Base-by-base conservation (phyloP, 2,888 invertebrate species). In the Allophyes oxyacanthae region DNA sequence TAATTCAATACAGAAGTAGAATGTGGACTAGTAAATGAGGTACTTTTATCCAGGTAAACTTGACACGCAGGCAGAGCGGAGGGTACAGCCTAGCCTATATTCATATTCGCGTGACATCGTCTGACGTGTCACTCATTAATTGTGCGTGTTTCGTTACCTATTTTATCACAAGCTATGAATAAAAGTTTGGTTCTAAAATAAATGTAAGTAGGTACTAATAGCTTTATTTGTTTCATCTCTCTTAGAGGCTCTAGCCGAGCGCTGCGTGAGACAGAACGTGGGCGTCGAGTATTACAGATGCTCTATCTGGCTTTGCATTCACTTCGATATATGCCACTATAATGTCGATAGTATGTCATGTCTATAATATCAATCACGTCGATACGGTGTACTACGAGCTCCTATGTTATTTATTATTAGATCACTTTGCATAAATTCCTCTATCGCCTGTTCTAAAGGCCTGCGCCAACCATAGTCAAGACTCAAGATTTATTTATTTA, bases 61-160 rank as follows among this genome's bases (percentile, higher is more conserved):
- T 20, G 4, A 20, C 20, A 20, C 20, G 20, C 4, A 4, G 20
- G 4, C 4, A 20, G 20, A 20, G 20, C 20, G 2, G 20, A 20
- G 4, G 20, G 20, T 4, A 20, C 20, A 20, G 20, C 20, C 2
- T 20, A 20, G 20, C n/a, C n/a, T n/a, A n/a, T n/a, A n/a, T 20
- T 20, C 20, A 20, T 4, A 20, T 20, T 20, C 20, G 20, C 67
- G 69, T 70, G 65, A 37, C 40, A 41, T 67, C 25, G 42, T 63
- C 55, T 63, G 50, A 62, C 59, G 50, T 56, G 66, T 60, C 53
- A 54, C 42, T 61, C 55, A 63, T 71, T 64, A 71, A 64, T 66
- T 50, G 42, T 49, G 52, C 56, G 54, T 50, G 57, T 71, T 61
- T 61, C 53, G 43, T 51, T 40, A 58, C 28, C 41, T 34, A 32